Percentiles rank a stretch among this genome's conserved stretches.
Conservation (phyloP, 2,888 invertebrate genomes). For the Laothoe populi region DNA sequence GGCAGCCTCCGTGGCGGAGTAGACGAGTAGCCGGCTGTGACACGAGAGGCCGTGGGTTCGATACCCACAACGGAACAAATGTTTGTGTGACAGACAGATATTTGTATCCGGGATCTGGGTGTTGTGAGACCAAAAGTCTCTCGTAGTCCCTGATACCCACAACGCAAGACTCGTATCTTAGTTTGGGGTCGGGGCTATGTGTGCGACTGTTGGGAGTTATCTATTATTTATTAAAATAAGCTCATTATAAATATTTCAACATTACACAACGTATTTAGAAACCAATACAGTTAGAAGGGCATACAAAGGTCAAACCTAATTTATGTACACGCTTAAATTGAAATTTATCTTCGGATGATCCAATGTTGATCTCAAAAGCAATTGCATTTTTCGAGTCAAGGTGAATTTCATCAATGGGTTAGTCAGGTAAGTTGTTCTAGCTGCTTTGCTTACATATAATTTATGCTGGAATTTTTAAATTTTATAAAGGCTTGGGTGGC, state of each 20-base stretch:
- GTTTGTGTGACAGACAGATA: too few relatives aligned
- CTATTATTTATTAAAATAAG: too few relatives aligned
- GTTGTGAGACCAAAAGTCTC: too few relatives aligned
- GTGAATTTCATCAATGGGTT: slow-evolving; percentile 20
- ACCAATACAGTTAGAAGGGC: slow-evolving; percentile 13
- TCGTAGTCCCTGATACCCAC: too few relatives aligned
- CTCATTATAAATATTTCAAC: not conserved
- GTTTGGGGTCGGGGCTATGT: too few relatives aligned
- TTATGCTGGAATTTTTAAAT: not conserved
- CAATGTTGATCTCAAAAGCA: slow-evolving; percentile 7
- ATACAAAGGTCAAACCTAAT: slow-evolving; percentile 13
- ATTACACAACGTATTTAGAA: slow-evolving; percentile 12
- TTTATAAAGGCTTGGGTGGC: not conserved
- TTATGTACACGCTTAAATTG: slow-evolving; percentile 22
- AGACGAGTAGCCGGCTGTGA: too few relatives aligned
- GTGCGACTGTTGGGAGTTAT: too few relatives aligned
- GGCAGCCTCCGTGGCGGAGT: too few relatives aligned
- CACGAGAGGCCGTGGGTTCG: too few relatives aligned
- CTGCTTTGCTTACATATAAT: not conserved
- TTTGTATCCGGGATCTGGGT: too few relatives aligned
- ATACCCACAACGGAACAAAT: too few relatives aligned
- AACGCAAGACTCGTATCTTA: too few relatives aligned
- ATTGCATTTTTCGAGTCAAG: slow-evolving; percentile 13
- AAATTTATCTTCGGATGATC: slow-evolving; percentile 24
- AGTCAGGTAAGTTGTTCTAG: not conserved